Evolutionary conservation across 2,797 vertebrate species (phyloP).

Genomic region (Momotus momota): DNA sequence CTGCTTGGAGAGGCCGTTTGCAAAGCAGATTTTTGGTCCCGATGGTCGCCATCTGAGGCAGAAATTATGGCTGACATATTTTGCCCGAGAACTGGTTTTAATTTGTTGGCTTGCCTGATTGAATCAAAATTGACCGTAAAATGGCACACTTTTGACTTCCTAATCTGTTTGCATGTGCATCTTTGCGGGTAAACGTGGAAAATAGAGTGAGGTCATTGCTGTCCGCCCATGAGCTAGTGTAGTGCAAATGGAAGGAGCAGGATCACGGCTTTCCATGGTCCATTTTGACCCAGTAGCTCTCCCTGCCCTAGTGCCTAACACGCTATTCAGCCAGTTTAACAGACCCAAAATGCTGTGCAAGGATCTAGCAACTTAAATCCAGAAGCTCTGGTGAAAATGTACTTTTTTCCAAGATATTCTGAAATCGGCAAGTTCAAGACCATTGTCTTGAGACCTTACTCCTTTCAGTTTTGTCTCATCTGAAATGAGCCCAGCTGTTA

Average conservation of each 20-base stretch:
- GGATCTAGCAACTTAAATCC: neutral
- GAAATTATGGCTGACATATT: neutral
- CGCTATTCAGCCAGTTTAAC: neutral
- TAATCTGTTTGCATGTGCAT: neutral
- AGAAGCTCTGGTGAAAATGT: neutral
- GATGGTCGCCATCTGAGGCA: neutral
- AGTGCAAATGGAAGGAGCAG: neutral
- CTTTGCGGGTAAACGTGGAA: neutral
- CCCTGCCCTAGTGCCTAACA: too few relatives aligned
- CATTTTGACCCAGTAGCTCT: neutral
- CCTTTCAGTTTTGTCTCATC: neutral
- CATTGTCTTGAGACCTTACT: neutral
- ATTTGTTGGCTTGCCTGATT: neutral
- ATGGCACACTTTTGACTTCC: neutral
- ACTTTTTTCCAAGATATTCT: accelerated
- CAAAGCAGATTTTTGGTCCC: neutral
- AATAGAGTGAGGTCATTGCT: neutral
- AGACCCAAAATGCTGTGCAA: neutral
- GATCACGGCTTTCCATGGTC: neutral
- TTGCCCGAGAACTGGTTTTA: neutral
- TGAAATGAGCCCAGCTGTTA: neutral
- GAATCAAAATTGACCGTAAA: neutral
- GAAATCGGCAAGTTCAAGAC: neutral
- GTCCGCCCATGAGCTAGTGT: neutral
- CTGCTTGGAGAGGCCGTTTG: neutral